These are phyloP conservation scores for Papilio polyxenes DNA, from an alignment of 1,140 invertebrate genomes.

Conservation along the genomic window DNA sequence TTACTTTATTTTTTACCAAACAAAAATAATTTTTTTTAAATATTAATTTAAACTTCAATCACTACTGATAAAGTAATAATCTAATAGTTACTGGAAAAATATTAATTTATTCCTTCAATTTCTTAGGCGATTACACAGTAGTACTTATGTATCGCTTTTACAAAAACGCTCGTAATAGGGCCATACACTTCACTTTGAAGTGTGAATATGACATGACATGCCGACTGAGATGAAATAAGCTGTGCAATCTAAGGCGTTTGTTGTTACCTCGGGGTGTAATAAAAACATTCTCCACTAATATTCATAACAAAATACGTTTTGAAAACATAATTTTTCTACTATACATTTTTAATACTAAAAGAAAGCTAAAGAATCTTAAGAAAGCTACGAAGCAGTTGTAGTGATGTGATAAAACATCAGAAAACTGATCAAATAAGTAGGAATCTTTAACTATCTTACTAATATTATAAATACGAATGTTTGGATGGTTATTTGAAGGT, in stretches of 20 bases:
- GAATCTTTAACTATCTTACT: too few relatives aligned
- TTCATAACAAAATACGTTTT: not conserved
- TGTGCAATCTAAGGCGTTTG: slow-evolving; percentile 69
- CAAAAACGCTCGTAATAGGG: slow-evolving; percentile 41
- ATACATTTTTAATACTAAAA: not conserved
- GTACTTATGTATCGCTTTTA: not conserved
- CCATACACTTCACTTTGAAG: slow-evolving; percentile 49
- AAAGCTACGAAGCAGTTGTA: not conserved
- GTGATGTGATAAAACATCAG: too few relatives aligned
- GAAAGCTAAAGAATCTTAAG: not conserved
- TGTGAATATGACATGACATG: slow-evolving; percentile 72
- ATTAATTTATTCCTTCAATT: too few relatives aligned
- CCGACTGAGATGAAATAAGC: slow-evolving; percentile 73
- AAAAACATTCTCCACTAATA: slow-evolving; percentile 52
- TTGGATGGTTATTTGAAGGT: too few relatives aligned
- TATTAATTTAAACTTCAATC: too few relatives aligned
- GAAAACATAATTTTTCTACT: not conserved
- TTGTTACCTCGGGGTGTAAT: slow-evolving; percentile 61
- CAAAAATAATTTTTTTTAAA: not conserved
- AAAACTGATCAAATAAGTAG: too few relatives aligned
- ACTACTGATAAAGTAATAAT: too few relatives aligned
- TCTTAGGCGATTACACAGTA: too few relatives aligned
- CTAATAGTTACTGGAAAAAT: too few relatives aligned
- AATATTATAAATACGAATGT: too few relatives aligned
- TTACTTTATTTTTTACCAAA: not conserved